phyloP scores from a whole-genome alignment of 2,113 vertebrate genomes.

The Pteruthius melanotis region DNA sequence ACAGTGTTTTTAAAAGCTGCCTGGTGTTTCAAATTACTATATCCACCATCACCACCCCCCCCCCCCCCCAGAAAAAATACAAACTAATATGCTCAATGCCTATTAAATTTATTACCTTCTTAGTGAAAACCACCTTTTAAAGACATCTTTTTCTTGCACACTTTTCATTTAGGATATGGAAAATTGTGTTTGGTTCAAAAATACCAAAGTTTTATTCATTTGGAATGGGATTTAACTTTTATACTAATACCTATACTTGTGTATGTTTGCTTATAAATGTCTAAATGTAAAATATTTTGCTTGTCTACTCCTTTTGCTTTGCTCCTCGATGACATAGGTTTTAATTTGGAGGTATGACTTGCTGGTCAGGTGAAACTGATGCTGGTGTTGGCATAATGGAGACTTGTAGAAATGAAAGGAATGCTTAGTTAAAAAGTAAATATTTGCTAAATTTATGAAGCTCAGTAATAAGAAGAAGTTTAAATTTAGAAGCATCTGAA shows the following conservation, averaged over 20 bases:
- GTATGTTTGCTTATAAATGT: not conserved
- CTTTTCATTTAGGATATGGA: not conserved
- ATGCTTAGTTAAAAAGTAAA: not conserved
- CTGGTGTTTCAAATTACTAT: not conserved
- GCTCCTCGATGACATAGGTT: not conserved
- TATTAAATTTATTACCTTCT: not conserved
- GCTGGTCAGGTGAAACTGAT: not conserved
- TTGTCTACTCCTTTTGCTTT: not conserved
- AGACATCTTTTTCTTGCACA: not conserved
- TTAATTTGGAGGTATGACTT: not conserved
- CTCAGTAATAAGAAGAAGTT: not conserved
- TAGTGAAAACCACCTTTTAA: not conserved
- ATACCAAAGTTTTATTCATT: not conserved
- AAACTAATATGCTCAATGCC: not conserved
- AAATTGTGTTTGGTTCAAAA: not conserved
- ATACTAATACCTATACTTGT: not conserved
- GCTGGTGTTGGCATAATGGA: not conserved
- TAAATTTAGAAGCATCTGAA: not conserved
- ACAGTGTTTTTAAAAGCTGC: not conserved
- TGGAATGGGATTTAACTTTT: not conserved
- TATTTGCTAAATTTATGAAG: not conserved
- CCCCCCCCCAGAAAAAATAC: not conserved
- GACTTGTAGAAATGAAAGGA: not conserved
- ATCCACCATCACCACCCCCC: not conserved
- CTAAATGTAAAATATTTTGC: not conserved